phyloP scores from a whole-genome alignment of 1,140 invertebrate genomes.

The Drosophila varians region DNA sequence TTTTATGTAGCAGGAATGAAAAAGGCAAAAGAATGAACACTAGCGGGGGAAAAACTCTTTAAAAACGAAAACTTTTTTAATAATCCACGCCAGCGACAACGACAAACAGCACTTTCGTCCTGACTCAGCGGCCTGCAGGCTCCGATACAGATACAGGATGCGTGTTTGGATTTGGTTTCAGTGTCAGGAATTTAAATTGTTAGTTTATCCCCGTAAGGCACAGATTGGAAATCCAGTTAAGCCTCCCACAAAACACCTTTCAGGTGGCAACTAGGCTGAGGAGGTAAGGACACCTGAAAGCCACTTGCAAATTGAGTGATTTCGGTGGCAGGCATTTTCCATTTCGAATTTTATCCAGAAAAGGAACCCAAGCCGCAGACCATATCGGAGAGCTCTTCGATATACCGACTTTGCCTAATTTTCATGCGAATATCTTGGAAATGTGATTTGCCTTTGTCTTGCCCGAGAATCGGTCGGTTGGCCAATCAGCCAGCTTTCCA shows the following conservation, averaged over 20 bases:
- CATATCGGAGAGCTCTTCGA: too few species aligned
- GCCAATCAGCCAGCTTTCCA: slow-evolving; percentile 18
- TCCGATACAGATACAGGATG: slow-evolving; percentile 27
- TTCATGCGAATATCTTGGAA: slow-evolving; percentile 6
- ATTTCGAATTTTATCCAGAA: slow-evolving; percentile 10
- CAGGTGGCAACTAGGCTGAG: slow-evolving; percentile 15
- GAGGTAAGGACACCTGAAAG: slow-evolving; percentile 20
- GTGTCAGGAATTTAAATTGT: slow-evolving; percentile 72
- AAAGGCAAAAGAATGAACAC: not conserved
- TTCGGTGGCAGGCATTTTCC: slow-evolving; percentile 2
- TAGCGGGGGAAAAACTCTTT: slow-evolving; percentile 52
- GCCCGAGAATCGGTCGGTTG: not conserved
- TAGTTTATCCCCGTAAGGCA: slow-evolving; percentile 56
- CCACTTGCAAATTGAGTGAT: slow-evolving; percentile 40
- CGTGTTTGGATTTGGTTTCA: slow-evolving; percentile 20
- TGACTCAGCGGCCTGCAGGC: slow-evolving; percentile 12
- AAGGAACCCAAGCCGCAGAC: slow-evolving; percentile 15
- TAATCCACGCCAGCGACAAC: slow-evolving; percentile 70
- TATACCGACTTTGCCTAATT: slow-evolving; percentile 27
- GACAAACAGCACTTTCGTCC: slow-evolving; percentile 13
- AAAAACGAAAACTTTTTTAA: slow-evolving; percentile 76
- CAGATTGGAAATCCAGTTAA: slow-evolving; percentile 44
- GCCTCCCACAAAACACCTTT: not conserved
- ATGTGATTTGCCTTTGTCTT: slow-evolving; percentile 26
- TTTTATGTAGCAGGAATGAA: slow-evolving; percentile 58